Base-by-base conservation (phyloP, 2,888 invertebrate genomes). In the Mythimna impura region DNA sequence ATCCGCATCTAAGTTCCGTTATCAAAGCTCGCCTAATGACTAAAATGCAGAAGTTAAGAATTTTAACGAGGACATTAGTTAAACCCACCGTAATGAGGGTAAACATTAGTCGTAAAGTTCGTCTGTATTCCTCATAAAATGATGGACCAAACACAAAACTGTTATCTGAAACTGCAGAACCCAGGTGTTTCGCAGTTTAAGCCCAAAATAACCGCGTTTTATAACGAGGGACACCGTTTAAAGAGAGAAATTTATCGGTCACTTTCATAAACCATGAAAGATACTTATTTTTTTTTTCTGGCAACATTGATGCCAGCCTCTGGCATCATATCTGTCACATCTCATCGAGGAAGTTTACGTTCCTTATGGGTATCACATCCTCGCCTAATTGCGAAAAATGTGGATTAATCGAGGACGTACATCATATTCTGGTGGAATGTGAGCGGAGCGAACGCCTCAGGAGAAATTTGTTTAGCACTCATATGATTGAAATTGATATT, bases 131-230 rank as follows among this genome's bases (percentile, higher is more conserved):
- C 57, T 69, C 71, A 69, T 77, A 67, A 76, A 79, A 52, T 57
- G 55, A 47, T 47, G 63, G 69, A 30, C 40, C 22, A 50, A 57
- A 62, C 25, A 52, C 36, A 36, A 55, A 74, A 83, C 47, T 63
- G 60, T 83, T 71, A 81, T 80, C 81, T 75, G 14, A 43, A 80
- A 67, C 55, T 75, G 58, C 62, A 63, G 25, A 25, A 60, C 61
- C 52, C 70, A 74, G 47, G 55, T 71, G 63, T 71, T 66, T 64
- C 66, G 34, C 64, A 54, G 20, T 43, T 65, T 58, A 22, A 69
- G 20, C 60, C 52, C 17, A 36, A 70, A 78, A 62, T 70, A 78
- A 30, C 36, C 12, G 14, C 25, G 63, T 43, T 69, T 65, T 54
- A 70, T 54, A 50, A 12, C 17, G 12, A n/a, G 36, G 36, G 40